phyloP scores from a whole-genome alignment of 2,888 invertebrate species.

The Diogma glabrata region DNA sequence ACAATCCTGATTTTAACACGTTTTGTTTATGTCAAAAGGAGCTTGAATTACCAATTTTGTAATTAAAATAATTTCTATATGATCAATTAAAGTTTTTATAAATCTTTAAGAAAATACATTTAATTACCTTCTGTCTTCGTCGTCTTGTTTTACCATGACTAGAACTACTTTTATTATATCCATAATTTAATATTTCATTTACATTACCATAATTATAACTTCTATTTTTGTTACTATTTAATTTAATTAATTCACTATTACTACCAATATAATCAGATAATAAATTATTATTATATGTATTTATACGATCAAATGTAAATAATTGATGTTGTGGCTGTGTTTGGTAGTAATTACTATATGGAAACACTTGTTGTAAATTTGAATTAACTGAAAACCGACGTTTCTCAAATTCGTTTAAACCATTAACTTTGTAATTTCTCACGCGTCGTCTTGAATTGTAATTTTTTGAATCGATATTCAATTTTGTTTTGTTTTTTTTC shows the following conservation, averaged over 20 bases:
- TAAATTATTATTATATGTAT: constrained; percentile 2
- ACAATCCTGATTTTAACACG: too few species aligned
- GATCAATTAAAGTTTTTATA: too few species aligned
- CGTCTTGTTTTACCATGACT: neutral
- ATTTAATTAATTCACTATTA: neutral
- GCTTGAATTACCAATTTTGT: too few species aligned
- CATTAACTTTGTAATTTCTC: too few species aligned
- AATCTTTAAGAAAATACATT: too few species aligned
- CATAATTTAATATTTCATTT: constrained; percentile 1
- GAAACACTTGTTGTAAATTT: neutral
- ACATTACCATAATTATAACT: constrained; percentile 5
- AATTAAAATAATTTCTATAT: too few species aligned
- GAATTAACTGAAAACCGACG: neutral
- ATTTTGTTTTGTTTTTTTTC: too few species aligned
- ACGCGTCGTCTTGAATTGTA: too few species aligned
- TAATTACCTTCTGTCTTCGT: constrained; percentile 6
- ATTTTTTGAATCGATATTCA: too few species aligned
- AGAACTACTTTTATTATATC: neutral
- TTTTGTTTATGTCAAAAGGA: too few species aligned
- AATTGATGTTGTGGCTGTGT: neutral
- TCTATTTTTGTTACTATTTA: constrained; percentile 1
- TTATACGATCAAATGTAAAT: neutral
- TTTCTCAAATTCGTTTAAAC: too few species aligned
- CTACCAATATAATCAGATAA: neutral
- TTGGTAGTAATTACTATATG: neutral